Conservation (phyloP, 2,888 invertebrate species). For the Platypus cylindrus region DNA sequence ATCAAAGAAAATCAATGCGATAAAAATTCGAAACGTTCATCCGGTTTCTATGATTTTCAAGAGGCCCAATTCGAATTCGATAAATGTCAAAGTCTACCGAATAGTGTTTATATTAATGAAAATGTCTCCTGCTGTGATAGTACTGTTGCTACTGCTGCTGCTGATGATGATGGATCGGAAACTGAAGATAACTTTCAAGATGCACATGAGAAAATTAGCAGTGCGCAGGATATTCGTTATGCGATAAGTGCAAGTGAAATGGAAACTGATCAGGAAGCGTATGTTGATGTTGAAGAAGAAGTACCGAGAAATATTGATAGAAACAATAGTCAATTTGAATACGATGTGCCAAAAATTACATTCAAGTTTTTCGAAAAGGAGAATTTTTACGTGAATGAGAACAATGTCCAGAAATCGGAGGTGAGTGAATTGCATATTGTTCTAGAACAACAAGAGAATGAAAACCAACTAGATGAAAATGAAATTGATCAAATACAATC, state of each 20-base stretch:
- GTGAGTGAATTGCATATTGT: constrained; percentile 29
- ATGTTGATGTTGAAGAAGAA: constrained; percentile 21
- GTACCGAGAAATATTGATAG: constrained; percentile 19
- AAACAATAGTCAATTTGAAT: constrained; percentile 25
- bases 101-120: constrained; percentile 22
- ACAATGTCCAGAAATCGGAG: constrained; percentile 13
- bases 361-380: constrained; percentile 32
- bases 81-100: constrained; percentile 21
- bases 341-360: constrained; percentile 34
- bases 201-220: constrained; percentile 18
- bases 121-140: constrained; percentile 9
- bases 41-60: constrained; percentile 32
- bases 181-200: constrained; percentile 25
- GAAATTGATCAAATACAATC: neutral
- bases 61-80: constrained; percentile 29
- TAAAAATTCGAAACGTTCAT: constrained; percentile 23
- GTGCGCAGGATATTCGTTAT: constrained; percentile 6
- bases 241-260: constrained; percentile 11
- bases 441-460: constrained; percentile 17
- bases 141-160: too few species aligned
- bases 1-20: too few species aligned
- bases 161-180: constrained; percentile 20
- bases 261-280: constrained; percentile 20
- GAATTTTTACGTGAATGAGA: constrained; percentile 20
- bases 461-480: neutral